Conservation (phyloP, 35 echinoderm and acorn worm genomes). For the Lytechinus variegatus region DNA sequence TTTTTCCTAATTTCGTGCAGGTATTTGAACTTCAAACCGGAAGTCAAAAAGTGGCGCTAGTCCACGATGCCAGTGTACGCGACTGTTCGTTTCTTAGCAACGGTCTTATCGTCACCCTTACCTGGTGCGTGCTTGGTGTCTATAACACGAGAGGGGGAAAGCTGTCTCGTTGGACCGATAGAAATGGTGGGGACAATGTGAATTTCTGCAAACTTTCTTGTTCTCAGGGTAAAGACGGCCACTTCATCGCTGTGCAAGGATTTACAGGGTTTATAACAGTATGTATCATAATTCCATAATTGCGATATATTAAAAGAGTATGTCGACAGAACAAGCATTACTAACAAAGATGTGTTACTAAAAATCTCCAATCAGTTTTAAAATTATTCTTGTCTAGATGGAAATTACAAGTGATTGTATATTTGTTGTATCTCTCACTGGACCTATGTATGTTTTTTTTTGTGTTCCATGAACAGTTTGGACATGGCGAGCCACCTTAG, state of each 20-base stretch:
- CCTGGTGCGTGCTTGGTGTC: not conserved
- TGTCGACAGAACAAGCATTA: no score
- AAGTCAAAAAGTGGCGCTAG: not conserved
- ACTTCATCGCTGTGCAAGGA: slow-evolving; percentile 41
- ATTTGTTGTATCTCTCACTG: no score
- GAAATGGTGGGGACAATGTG: not conserved
- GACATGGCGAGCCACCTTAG: no score
- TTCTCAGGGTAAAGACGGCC: not conserved
- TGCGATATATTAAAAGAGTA: no score
- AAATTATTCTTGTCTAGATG: no score
- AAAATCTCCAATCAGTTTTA: no score
- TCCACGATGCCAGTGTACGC: not conserved
- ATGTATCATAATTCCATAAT: not conserved
- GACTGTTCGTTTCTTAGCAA: slow-evolving; percentile 46
- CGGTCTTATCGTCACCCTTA: slow-evolving; percentile 42
- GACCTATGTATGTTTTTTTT: no score
- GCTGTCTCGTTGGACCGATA: slow-evolving; percentile 6
- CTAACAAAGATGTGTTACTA: no score
- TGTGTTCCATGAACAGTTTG: no score
- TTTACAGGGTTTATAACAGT: slow-evolving; percentile 7
- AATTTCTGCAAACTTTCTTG: not conserved
- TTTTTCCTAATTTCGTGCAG: not conserved
- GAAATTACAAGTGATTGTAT: no score
- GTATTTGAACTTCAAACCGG: not conserved
- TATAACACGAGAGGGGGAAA: slow-evolving; percentile 11